These are phyloP conservation scores for Mythimna impura DNA, from an alignment of 2,888 invertebrate genomes.

Conservation along the genomic window DNA sequence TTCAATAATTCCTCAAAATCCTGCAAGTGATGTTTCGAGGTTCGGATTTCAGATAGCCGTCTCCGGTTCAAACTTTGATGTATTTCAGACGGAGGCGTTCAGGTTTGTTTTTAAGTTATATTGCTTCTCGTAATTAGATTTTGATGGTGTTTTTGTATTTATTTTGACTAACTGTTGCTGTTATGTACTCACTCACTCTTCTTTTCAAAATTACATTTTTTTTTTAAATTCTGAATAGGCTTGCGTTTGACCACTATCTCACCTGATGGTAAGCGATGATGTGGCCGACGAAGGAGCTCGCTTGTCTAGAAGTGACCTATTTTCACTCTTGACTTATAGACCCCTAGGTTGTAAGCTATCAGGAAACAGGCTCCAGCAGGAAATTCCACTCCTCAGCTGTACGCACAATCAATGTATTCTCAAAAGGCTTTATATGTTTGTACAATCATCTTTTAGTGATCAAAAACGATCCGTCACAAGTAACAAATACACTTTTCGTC, in stretches of 20 bases:
- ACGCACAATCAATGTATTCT: no score
- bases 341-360: no score
- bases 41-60: conserved; percentile 67
- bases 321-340: no score
- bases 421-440: no score
- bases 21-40: conserved; percentile 77
- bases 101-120: conserved; percentile 37
- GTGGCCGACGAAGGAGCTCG: no score
- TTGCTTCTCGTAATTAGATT: conserved; percentile 23
- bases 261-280: no score
- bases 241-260: no score
- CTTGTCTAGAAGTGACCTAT: no score
- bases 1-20: conserved; percentile 78
- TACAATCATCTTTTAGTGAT: neutral
- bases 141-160: neutral
- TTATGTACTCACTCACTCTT: neutral
- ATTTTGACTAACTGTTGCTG: neutral
- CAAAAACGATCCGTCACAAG: no score
- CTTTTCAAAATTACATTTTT: neutral
- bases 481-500: neutral
- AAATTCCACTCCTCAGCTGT: no score
- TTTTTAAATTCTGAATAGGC: no score
- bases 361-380: no score
- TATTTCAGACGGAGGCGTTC: conserved; percentile 28
- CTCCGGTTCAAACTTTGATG: conserved; percentile 61